Percentiles rank a stretch among this genome's conserved stretches.
These are phyloP conservation scores for Ciona savignyi DNA, from an alignment of 23 tunicate species.

Conservation along the genomic window DNA sequence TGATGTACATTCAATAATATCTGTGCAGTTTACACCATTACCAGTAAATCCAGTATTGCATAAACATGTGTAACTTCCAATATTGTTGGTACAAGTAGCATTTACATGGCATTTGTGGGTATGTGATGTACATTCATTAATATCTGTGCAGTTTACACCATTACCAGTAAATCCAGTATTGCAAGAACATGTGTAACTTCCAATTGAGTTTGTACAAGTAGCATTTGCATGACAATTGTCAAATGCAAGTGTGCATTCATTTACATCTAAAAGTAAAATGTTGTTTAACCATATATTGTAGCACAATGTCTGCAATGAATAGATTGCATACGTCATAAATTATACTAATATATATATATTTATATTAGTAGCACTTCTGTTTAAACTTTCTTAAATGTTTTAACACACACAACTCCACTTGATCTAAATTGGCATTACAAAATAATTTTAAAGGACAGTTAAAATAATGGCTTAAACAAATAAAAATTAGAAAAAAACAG, in stretches of 20 bases:
- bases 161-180: too few relatives aligned
- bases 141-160: too few relatives aligned
- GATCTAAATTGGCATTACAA: too few relatives aligned
- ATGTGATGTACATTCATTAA: slow-evolving; percentile 1
- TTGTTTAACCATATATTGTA: neutral
- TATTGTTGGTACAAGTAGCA: slow-evolving; percentile 11
- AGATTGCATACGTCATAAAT: slow-evolving; percentile 1
- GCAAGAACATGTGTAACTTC: too few relatives aligned
- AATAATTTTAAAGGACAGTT: too few relatives aligned
- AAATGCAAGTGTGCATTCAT: slow-evolving; percentile 4
- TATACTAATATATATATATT: slow-evolving; percentile 26
- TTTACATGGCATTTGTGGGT: slow-evolving; percentile 5
- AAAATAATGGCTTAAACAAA: too few relatives aligned
- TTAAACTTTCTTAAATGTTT: neutral
- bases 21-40: slow-evolving; percentile 11
- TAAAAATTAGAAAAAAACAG: neutral
- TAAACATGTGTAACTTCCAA: slow-evolving; percentile 4
- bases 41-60: slow-evolving; percentile 20
- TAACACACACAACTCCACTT: slow-evolving; percentile 6
- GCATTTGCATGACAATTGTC: neutral
- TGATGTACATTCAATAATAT: slow-evolving; percentile 14
- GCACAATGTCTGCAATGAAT: slow-evolving; percentile 1
- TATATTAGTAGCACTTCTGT: neutral
- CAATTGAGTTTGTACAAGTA: neutral
- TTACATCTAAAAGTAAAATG: too few relatives aligned